Evolutionary conservation across 2,888 invertebrate genomes (phyloP).

Genomic region (Drosophila setosimentum): DNA sequence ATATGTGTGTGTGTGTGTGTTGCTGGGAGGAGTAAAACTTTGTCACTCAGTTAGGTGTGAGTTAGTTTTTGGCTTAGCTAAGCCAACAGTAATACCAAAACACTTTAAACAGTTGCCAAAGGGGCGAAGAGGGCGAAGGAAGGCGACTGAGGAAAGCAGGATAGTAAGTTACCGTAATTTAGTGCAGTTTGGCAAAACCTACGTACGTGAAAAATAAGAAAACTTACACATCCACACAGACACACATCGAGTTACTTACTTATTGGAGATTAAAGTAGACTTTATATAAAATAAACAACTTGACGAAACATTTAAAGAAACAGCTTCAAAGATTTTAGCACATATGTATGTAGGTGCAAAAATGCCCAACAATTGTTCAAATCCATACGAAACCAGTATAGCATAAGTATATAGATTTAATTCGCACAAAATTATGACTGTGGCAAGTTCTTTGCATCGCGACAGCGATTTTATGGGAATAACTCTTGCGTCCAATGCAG

Average conservation of each 20-base stretch:
- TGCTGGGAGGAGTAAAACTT: conserved; percentile 64
- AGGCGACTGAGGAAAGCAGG: conserved; percentile 1
- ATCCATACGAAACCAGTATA: neutral
- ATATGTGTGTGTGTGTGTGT: conserved; percentile 1
- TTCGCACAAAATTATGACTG: neutral
- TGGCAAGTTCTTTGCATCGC: neutral
- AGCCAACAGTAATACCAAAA: conserved; percentile 71
- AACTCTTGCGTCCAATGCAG: neutral
- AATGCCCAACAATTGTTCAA: neutral
- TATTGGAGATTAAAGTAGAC: conserved; percentile 32
- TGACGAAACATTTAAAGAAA: conserved; percentile 29
- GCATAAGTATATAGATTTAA: neutral
- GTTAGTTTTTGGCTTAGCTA: conserved; percentile 80
- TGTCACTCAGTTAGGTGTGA: conserved; percentile 80
- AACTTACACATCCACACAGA: conserved; percentile 8
- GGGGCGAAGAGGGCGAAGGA: conserved; percentile 11
- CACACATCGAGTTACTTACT: conserved; percentile 16
- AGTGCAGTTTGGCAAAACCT: conserved; percentile 76
- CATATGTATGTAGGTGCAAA: conserved; percentile 7
- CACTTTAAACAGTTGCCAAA: conserved; percentile 72
- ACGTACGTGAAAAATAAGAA: conserved; percentile 67
- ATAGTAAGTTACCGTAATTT: conserved; percentile 69
- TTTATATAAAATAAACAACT: conserved; percentile 54
- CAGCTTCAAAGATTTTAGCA: conserved; percentile 10
- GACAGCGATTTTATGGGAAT: neutral